Percentiles rank a stretch among this genome's conserved stretches.
phyloP scores from a whole-genome alignment of 2,888 invertebrate species.

The Exephanes ischioxanthus region DNA sequence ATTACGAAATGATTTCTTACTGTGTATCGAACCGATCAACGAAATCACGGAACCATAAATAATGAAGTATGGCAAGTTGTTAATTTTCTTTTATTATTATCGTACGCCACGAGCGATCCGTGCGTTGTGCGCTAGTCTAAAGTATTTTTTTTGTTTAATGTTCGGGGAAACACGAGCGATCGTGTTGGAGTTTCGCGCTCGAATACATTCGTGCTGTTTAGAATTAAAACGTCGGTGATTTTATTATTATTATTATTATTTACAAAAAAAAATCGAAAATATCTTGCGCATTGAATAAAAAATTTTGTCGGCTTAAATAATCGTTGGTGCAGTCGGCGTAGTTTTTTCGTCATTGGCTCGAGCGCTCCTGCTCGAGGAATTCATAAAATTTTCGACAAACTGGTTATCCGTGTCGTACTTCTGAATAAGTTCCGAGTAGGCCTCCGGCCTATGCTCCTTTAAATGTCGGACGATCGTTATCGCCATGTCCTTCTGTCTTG shows the following conservation, averaged over 20 bases:
- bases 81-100: not conserved
- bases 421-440: conserved; percentile 65
- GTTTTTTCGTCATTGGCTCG: conserved; percentile 19
- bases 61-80: not conserved
- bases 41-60: not conserved
- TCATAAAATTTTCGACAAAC: conserved; percentile 11
- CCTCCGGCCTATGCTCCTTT: conserved; percentile 41
- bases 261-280: not conserved
- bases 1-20: too few species aligned
- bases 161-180: not conserved
- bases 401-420: conserved; percentile 69
- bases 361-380: conserved; percentile 13
- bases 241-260: not conserved
- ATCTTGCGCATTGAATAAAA: conserved; percentile 17
- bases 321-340: not conserved
- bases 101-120: not conserved
- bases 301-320: conserved; percentile 10
- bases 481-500: conserved; percentile 60
- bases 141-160: not conserved
- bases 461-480: conserved; percentile 61
- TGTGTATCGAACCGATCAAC: not conserved
- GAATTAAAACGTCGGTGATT: not conserved
- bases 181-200: not conserved
- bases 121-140: not conserved
- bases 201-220: not conserved